Base-by-base conservation (phyloP, 2,113 vertebrate species). In the Toxotes chatareus region DNA sequence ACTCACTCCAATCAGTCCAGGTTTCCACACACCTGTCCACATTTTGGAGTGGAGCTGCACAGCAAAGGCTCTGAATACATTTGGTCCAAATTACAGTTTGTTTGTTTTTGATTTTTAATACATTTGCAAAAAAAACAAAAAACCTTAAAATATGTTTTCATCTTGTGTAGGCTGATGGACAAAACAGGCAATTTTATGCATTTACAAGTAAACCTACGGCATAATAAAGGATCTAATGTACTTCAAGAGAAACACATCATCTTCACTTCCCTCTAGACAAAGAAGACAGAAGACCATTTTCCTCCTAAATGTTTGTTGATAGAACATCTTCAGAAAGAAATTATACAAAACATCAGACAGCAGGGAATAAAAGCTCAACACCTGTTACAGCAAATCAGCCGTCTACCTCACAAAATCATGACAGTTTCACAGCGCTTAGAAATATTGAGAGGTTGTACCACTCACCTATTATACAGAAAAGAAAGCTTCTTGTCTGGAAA, bases 281-380 rank as follows among this genome's bases (percentile, higher is more conserved):
- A 36, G 4, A 27, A 59, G 27, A 66, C 66, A 36, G 3, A 44
- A 38, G 4, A 62, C 14, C 1, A 2, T 27, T 62, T 76, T 66
- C 44, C n/a, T 46, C 44, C 61, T 74, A 79, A 71, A 86, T 69
- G 4, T 85, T 93, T 86, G 81, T 88, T 86, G 57, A 84, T 89
- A 91, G 86, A 89, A 89, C 57, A 3, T 86, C 42, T 92, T 53
- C 61, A 80, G 76, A 83, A 73, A 89, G 63, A 90, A 87, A 82
- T 80, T 85, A 40, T 90, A 88, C 82, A 89, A 84, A 86, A 73
- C 64, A 42, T 69, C 44, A 67, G n/a, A 81, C 31, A 86, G 47
- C 75, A 89, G 71, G 38, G 49, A 60, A 76, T 42, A 42, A 76
- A 79, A 14, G 55, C 57, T 73, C 3, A 7, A 73, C 42, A 40